Conservation (phyloP, 2,797 vertebrate species). For the Gallirallus australis region DNA sequence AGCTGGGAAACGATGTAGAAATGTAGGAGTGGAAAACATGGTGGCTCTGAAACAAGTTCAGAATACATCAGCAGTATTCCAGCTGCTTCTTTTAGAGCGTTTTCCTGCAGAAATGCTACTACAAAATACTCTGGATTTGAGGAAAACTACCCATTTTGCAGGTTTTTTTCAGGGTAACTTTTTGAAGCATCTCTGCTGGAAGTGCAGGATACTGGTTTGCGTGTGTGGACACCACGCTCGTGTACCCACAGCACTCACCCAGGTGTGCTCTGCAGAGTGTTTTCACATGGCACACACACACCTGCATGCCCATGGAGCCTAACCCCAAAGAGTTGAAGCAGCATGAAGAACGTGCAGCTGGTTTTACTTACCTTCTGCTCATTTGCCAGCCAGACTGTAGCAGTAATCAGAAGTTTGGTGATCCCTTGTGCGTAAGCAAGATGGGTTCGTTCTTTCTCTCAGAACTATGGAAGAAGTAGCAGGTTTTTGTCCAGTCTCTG, state of each 20-base stretch:
- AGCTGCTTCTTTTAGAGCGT: neutral
- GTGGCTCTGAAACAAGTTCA: neutral
- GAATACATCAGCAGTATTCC: neutral
- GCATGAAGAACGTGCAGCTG: neutral
- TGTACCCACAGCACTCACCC: fast-evolving
- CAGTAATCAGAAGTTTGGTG: neutral
- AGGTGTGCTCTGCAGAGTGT: neutral
- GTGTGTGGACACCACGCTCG: fast-evolving
- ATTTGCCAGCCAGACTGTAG: neutral
- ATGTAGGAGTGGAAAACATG: neutral
- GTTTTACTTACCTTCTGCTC: neutral
- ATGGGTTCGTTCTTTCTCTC: neutral
- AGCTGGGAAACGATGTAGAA: neutral
- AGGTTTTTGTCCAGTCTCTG: neutral
- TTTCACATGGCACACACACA: neutral
- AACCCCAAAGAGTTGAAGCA: neutral
- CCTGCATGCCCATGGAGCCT: neutral
- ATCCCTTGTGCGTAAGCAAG: neutral
- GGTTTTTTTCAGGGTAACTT: neutral
- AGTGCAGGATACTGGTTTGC: neutral
- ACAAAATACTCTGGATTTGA: neutral
- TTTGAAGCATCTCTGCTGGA: neutral
- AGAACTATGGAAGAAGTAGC: neutral
- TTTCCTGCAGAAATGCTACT: neutral
- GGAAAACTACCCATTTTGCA: neutral